phyloP scores from a whole-genome alignment of 2,113 vertebrate species.

The Pseudopodoces humilis region DNA sequence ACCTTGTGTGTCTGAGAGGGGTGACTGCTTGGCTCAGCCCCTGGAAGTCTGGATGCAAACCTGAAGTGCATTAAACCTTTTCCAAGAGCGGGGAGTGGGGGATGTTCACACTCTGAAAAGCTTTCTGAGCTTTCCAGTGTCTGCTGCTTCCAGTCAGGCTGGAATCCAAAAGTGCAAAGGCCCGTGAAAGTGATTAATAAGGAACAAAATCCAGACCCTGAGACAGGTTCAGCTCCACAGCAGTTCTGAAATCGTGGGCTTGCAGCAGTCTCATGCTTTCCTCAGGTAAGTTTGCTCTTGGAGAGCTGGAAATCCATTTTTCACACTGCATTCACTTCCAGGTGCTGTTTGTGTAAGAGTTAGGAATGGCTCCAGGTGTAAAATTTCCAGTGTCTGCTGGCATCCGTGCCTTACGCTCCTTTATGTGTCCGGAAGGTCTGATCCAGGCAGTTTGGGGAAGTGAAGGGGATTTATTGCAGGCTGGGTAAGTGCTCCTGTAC shows the following conservation, averaged over 20 bases:
- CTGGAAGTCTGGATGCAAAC: not conserved
- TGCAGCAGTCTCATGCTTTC: not conserved
- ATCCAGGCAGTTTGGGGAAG: not conserved
- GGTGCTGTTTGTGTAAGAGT: not conserved
- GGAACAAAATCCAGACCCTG: not conserved
- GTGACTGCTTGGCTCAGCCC: not conserved
- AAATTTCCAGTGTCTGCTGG: not conserved
- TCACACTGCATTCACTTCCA: not conserved
- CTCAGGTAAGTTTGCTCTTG: not conserved
- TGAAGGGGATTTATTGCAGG: not conserved
- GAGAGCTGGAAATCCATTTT: not conserved
- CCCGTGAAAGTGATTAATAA: not conserved
- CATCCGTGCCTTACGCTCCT: not conserved
- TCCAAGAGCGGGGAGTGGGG: not conserved
- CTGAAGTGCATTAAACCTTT: not conserved
- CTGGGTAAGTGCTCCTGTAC: not conserved
- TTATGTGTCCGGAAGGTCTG: not conserved
- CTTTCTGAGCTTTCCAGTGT: not conserved
- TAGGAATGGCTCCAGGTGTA: not conserved
- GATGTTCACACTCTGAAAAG: not conserved
- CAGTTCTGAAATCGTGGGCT: not conserved
- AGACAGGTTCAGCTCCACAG: not conserved
- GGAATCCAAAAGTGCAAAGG: constrained; percentile 17
- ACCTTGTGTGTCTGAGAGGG: not conserved
- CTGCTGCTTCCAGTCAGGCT: constrained; percentile 25